A percentile compares a stretch with the other conserved stretches of the same genome.
phyloP scores from a whole-genome alignment of 1,140 invertebrate genomes.

The Lasioglossum albipes region DNA sequence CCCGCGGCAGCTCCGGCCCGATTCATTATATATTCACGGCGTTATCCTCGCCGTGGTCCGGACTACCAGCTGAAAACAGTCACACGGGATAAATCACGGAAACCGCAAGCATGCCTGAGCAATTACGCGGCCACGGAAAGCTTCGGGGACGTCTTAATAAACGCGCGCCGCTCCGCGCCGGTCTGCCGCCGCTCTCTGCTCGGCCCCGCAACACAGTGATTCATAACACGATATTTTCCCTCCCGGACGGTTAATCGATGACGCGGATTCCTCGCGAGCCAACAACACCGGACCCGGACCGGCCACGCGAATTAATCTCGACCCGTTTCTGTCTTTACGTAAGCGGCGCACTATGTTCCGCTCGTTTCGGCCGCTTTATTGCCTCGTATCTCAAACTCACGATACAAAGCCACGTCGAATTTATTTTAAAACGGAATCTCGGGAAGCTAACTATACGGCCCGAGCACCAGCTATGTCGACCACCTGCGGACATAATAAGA shows the following conservation, averaged over 20 bases:
- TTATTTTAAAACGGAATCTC: too few relatives aligned
- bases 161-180: not conserved
- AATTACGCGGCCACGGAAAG: slow-evolving; percentile 25
- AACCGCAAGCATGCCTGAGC: slow-evolving; percentile 32
- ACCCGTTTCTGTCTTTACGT: not conserved
- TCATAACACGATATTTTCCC: slow-evolving; percentile 10
- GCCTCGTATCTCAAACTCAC: too few relatives aligned
- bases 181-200: too few relatives aligned
- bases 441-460: too few relatives aligned
- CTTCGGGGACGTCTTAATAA: slow-evolving; percentile 28
- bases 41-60: slow-evolving; percentile 38
- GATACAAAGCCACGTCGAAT: too few relatives aligned
- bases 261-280: not conserved
- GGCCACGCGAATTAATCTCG: not conserved
- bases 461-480: not conserved
- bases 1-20: slow-evolving; percentile 16
- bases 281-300: not conserved
- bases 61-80: slow-evolving; percentile 52
- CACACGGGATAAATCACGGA: slow-evolving; percentile 45
- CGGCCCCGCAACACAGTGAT: slow-evolving; percentile 7
- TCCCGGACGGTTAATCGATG: not conserved
- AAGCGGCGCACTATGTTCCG: not conserved
- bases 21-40: slow-evolving; percentile 63
- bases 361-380: not conserved
- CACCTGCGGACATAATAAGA: not conserved